Percentiles rank a stretch among this genome's conserved stretches.
phyloP scores from a whole-genome alignment of 2,797 vertebrate genomes.

The Xiphophorus birchmanni region DNA sequence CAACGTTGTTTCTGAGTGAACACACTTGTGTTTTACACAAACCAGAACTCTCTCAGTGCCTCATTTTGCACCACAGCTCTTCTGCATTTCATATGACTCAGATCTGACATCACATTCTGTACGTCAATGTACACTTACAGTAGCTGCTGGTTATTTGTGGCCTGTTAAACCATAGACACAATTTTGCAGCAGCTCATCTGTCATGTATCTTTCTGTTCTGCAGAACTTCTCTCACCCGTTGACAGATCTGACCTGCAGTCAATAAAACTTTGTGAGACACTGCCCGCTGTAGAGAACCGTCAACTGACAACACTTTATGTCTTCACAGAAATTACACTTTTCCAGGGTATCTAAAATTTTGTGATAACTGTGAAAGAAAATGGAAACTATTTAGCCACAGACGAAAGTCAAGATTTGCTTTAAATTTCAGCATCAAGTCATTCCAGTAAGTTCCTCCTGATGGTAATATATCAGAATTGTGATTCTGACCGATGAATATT shows the following conservation, averaged over 20 bases:
- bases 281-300: constrained; percentile 57
- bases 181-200: constrained; percentile 67
- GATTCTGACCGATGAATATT: neutral
- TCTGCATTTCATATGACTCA: constrained; percentile 56
- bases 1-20: constrained; percentile 28
- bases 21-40: constrained; percentile 36
- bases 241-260: constrained; percentile 45
- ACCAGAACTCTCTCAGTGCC: constrained; percentile 45
- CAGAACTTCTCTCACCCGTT: constrained; percentile 64
- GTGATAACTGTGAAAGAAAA: neutral
- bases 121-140: constrained; percentile 65
- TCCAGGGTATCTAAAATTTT: neutral
- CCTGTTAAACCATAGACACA: constrained; percentile 51
- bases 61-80: constrained; percentile 50
- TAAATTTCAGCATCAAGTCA: neutral
- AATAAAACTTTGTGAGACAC: constrained; percentile 37
- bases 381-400: neutral
- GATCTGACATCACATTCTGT: constrained; percentile 47
- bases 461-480: neutral
- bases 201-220: constrained; percentile 63
- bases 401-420: neutral
- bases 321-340: neutral
- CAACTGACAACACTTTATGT: neutral
- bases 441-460: constrained; percentile 21
- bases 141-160: constrained; percentile 73